Conservation (phyloP, 2,888 invertebrate species). For the Linnaemya vulpina region DNA sequence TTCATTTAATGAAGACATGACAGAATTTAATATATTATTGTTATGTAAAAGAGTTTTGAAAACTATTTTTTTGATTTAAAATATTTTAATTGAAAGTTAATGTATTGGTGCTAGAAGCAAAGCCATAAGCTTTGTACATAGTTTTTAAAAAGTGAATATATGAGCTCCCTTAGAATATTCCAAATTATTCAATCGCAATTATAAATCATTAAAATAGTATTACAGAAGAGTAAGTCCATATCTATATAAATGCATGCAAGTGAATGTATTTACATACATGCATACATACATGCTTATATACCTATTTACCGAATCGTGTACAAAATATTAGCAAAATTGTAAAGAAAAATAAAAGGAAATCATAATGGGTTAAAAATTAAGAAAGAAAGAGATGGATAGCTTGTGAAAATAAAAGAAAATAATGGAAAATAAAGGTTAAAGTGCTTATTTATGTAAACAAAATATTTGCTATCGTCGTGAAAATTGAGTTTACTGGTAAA, state of each 20-base stretch:
- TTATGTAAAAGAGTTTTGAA: constrained; percentile 23
- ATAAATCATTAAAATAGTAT: neutral
- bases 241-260: constrained; percentile 2
- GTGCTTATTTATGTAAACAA: constrained; percentile 53
- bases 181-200: neutral
- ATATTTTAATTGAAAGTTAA: neutral
- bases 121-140: no score
- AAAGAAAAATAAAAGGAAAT: constrained; percentile 20
- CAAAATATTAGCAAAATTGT: constrained; percentile 39
- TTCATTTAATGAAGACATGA: constrained; percentile 50
- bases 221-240: no score
- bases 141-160: neutral
- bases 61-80: neutral
- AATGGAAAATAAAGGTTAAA: constrained; percentile 46
- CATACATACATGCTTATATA: neutral
- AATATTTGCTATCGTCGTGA: constrained; percentile 36
- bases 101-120: neutral
- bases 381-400: constrained; percentile 30
- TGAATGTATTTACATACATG: neutral
- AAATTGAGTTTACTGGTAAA: constrained; percentile 25
- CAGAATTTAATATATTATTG: neutral
- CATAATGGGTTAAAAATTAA: constrained; percentile 50
- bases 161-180: constrained; percentile 42
- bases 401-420: constrained; percentile 29
- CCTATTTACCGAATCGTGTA: neutral